These are phyloP conservation scores for Contarinia nasturtii DNA, from an alignment of 1,140 invertebrate species.

Conservation along the genomic window DNA sequence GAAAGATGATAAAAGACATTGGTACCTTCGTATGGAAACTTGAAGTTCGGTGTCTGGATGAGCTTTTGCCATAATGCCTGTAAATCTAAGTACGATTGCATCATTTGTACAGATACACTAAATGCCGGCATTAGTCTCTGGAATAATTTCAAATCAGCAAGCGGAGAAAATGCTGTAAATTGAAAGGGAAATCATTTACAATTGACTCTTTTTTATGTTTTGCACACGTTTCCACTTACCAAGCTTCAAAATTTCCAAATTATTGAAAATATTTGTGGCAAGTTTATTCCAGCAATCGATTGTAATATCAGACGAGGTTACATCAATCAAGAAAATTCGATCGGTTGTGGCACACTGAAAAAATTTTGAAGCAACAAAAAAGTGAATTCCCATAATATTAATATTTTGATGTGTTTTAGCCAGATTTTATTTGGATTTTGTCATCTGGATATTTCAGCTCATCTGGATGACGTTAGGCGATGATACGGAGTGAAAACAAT, in stretches of 20 bases:
- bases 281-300: constrained; percentile 32
- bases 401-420: too few relatives aligned
- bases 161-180: constrained; percentile 12
- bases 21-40: constrained; percentile 14
- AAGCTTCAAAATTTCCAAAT: constrained; percentile 41
- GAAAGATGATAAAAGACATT: too few relatives aligned
- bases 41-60: constrained; percentile 11
- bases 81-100: constrained; percentile 18
- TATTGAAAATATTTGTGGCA: constrained; percentile 32
- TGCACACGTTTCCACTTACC: constrained; percentile 14
- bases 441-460: too few relatives aligned
- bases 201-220: not conserved
- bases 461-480: too few relatives aligned
- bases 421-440: too few relatives aligned
- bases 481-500: too few relatives aligned
- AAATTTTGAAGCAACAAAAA: too few relatives aligned
- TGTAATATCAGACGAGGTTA: constrained; percentile 28
- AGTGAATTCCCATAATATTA: too few relatives aligned
- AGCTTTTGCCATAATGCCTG: constrained; percentile 17
- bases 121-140: constrained; percentile 16
- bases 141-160: constrained; percentile 15
- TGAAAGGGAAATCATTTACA: not conserved
- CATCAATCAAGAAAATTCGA: constrained; percentile 47
- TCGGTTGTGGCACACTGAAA: not conserved
- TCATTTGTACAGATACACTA: constrained; percentile 9